phyloP scores from a whole-genome alignment of 2,113 vertebrate genomes.

The Lepus europaeus region DNA sequence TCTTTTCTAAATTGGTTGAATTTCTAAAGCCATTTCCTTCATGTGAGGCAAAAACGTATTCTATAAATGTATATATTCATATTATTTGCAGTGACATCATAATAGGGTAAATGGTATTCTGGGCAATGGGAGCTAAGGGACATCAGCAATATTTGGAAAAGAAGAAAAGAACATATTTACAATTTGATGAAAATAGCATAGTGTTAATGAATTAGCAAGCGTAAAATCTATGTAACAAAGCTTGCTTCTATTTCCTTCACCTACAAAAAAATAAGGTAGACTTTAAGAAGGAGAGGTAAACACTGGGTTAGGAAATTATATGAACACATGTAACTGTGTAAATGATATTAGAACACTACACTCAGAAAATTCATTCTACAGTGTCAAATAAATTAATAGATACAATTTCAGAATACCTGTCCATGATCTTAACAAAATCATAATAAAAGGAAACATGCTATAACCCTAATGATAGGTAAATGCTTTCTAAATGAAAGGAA shows the following conservation, averaged over 20 bases:
- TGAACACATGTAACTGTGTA: not conserved
- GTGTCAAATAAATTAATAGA: constrained; percentile 58
- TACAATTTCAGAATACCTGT: constrained; percentile 69
- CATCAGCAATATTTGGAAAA: not conserved
- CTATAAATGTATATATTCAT: not conserved
- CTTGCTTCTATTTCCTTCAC: not conserved
- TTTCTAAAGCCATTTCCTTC: constrained; percentile 28
- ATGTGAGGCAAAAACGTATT: not conserved
- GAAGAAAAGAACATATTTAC: not conserved
- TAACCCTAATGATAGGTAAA: constrained; percentile 65
- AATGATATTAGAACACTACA: constrained; percentile 50
- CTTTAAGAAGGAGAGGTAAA: not conserved
- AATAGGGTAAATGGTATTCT: not conserved
- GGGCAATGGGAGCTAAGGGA: not conserved
- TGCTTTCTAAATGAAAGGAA: constrained; percentile 54
- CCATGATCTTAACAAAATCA: constrained; percentile 62
- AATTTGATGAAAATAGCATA: not conserved
- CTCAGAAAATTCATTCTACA: constrained; percentile 24
- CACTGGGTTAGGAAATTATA: not conserved
- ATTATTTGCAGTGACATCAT: not conserved
- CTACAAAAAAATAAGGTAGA: not conserved
- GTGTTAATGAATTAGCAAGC: not conserved
- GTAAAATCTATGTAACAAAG: not conserved
- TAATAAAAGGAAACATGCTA: constrained; percentile 57
- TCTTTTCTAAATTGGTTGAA: not conserved